Percentiles rank a stretch among this genome's conserved stretches.
These are phyloP conservation scores for Penaeus monodon DNA, from an alignment of 2,888 invertebrate genomes.

Conservation along the genomic window DNA sequence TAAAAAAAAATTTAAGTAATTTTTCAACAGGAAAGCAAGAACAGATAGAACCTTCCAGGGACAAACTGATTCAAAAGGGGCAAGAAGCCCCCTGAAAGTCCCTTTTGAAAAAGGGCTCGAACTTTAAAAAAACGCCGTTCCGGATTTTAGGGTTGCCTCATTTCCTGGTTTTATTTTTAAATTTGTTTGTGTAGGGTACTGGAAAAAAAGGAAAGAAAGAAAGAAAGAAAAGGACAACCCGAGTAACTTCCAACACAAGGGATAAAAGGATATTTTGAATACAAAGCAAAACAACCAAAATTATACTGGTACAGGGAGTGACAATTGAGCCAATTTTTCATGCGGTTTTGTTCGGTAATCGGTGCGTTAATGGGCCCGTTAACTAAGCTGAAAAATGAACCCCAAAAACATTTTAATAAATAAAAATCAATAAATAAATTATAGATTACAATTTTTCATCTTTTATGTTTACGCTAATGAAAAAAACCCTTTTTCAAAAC, in stretches of 20 bases:
- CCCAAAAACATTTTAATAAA: no score
- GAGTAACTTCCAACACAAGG: no score
- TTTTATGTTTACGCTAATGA: no score
- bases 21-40: not conserved
- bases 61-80: slow-evolving; percentile 66
- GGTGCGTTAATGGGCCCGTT: not conserved
- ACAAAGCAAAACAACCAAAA: no score
- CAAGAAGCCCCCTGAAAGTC: slow-evolving; percentile 62
- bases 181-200: slow-evolving; percentile 69
- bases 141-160: slow-evolving; percentile 65
- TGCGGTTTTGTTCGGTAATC: slow-evolving; percentile 38
- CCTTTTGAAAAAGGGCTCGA: slow-evolving; percentile 22
- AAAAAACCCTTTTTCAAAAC: no score
- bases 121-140: slow-evolving; percentile 61
- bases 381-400: no score
- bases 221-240: no score
- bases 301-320: slow-evolving; percentile 47
- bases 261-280: no score
- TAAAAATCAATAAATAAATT: no score
- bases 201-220: not conserved
- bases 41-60: slow-evolving; percentile 67
- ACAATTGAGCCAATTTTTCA: slow-evolving; percentile 44
- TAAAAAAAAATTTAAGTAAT: not conserved
- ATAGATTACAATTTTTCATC: no score
- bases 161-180: slow-evolving; percentile 68